Base-by-base conservation (phyloP, 2,888 invertebrate genomes). In the Caenorhabditis becei region DNA sequence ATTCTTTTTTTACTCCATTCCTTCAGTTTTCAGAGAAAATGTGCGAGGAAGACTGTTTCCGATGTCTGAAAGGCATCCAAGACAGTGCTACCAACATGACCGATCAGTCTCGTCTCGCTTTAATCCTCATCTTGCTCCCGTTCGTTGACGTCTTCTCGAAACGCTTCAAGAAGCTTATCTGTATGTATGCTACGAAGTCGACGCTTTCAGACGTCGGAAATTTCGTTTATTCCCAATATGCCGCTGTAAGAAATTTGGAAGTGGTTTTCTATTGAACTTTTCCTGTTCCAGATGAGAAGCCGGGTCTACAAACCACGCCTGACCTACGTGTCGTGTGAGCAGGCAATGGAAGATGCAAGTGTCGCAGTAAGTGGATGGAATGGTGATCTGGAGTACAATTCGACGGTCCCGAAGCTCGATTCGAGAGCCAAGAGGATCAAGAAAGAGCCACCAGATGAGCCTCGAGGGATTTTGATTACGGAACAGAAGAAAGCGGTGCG, bases 61-160 rank as follows among this genome's bases (percentile, higher is more conserved):
- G 77, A 4, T 77, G 77, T 23, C 53, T 70, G 2, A 2, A 20
- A 35, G 54, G 20, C 23, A 63, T 77, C 20, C 63, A 77, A 16
- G 47, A 65, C 26, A 35, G n/a, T 10, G 63, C 69, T 2, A 20
- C 10, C 8, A 37, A 24, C 1, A 24, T 58, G 7, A 28, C 77
- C 0, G 69, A 77, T 0, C 77, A 77, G 32, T 3, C 49, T 5
- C 44, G 77, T 14, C 63, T 77, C 11, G 58, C 77, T n/a, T 32
- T 77, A 28, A 70, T 70, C 58, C 20, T 59, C 3, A 28, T 77
- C 58, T 49, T 77, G 63, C 5, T 63, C 16, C 49, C 56, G 10
- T 70, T 70, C 20, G 65, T 59, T 1, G 23, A 58, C 2, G 14
- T 28, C 14, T 26, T 16, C 0, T 51, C 65, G 41, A 5, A 3